Evolutionary conservation across 2,113 vertebrate genomes (phyloP).

Genomic region (Pituophis catenifer): DNA sequence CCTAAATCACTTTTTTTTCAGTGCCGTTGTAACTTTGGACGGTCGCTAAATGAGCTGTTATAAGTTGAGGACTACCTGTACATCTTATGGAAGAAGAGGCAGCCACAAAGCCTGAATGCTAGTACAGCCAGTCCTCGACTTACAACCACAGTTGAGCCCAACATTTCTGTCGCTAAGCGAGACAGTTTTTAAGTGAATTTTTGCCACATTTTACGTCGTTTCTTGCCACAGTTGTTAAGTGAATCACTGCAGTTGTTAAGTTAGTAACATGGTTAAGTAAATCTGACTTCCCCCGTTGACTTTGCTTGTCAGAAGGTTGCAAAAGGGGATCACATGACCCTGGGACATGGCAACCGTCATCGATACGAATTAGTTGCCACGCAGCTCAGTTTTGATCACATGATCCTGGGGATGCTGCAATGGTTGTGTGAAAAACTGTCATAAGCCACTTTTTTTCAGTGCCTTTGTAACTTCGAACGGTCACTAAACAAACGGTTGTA

Average conservation of each 20-base stretch:
- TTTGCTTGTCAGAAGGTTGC: background rate
- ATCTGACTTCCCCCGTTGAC: background rate
- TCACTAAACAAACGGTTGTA: background rate
- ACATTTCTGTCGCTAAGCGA: background rate
- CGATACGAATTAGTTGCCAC: background rate
- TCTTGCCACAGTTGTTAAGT: background rate
- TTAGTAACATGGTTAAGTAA: too few relatives aligned
- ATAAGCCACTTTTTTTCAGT: background rate
- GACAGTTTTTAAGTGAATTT: background rate
- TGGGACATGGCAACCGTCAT: background rate
- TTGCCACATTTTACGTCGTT: background rate
- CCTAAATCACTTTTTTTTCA: too few relatives aligned
- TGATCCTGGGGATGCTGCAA: background rate
- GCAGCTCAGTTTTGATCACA: background rate
- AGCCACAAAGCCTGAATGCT: background rate
- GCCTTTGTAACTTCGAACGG: background rate
- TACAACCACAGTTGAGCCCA: background rate
- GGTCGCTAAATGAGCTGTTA: too few relatives aligned
- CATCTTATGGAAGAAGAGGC: background rate
- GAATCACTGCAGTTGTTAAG: background rate
- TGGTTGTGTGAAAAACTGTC: background rate
- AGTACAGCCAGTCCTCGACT: background rate
- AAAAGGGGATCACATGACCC: background rate
- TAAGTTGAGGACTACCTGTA: background rate
- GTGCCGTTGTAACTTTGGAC: too few relatives aligned